Base-by-base conservation (phyloP, 2,888 invertebrate genomes). In the Diplazon laetatorius region DNA sequence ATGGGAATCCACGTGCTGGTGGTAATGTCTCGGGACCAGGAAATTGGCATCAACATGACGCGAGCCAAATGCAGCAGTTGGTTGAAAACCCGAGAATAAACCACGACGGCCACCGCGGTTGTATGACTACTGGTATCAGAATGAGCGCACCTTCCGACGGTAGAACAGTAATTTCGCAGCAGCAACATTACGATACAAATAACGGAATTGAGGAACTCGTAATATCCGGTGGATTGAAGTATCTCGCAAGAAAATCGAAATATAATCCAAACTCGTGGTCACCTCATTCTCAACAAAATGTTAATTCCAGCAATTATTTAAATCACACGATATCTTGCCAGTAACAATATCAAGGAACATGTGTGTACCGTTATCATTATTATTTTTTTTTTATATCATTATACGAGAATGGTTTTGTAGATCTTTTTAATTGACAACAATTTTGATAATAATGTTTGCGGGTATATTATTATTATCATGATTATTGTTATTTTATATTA, bases 221-320 rank as follows among this genome's bases (percentile, higher is more conserved):
- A 42, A 82, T 84, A 1, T 85, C 89, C 50, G 89, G 88, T 8
- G 89, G 89, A 35, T 59, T 88, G 35, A 85, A 82, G 48, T 89
- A 87, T 77, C 80, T 86, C 12, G 87, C 86, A 2, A 86, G 87
- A 35, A 88, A 85, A 70, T 80, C 83, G 0, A 77, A 83, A 14
- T 86, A 76, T 46, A 59, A 82, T 50, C 82, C 76, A 14, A 84
- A 84, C 62, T 35, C 57, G 10, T 66, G 55, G 18, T 9, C 22
- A 6, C 25, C 42, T 18, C n/a, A 10, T 2, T 63, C 12, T 4
- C 57, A 52, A 10, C 60, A 14, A 20, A 70, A 63, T 52, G 16
- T 48, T 1, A 46, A 70, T 57, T 14, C 63, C 55, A 55, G 50
- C n/a, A 74, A 66, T 44, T 66, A 50, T 39, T 71, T 76, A 4